phyloP scores from a whole-genome alignment of 2,113 vertebrate genomes.

The Otocyon megalotis region DNA sequence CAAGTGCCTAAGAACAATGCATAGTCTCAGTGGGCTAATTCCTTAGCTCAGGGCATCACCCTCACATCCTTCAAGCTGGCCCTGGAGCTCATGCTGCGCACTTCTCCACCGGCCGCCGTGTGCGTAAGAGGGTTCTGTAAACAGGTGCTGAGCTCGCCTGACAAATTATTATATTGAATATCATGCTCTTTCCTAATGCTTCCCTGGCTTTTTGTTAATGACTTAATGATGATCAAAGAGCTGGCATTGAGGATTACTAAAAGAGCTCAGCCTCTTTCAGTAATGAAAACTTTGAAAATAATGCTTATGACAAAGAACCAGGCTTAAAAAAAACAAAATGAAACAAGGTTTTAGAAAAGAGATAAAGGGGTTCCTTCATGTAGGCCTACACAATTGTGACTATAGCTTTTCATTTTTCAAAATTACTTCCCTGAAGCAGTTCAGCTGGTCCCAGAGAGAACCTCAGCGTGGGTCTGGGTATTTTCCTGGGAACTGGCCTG shows the following conservation, averaged over 20 bases:
- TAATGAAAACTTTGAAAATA: neutral
- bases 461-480: neutral
- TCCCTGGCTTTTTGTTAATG: neutral
- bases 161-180: fast-evolving
- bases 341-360: neutral
- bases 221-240: neutral
- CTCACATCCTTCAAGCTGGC: neutral
- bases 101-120: neutral
- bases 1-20: neutral
- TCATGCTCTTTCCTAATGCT: neutral
- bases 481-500: neutral
- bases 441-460: neutral
- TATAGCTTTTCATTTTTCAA: neutral
- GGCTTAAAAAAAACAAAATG: neutral
- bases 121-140: neutral
- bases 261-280: neutral
- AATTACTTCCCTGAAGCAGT: neutral
- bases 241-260: neutral
- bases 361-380: neutral
- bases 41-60: neutral
- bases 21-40: neutral
- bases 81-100: fast-evolving
- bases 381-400: neutral
- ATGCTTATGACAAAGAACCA: neutral
- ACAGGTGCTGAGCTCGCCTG: neutral